Percentiles rank a stretch among this genome's conserved stretches.
Evolutionary conservation across 2,797 vertebrate species (phyloP).

Genomic region (Luscinia megarhynchos): DNA sequence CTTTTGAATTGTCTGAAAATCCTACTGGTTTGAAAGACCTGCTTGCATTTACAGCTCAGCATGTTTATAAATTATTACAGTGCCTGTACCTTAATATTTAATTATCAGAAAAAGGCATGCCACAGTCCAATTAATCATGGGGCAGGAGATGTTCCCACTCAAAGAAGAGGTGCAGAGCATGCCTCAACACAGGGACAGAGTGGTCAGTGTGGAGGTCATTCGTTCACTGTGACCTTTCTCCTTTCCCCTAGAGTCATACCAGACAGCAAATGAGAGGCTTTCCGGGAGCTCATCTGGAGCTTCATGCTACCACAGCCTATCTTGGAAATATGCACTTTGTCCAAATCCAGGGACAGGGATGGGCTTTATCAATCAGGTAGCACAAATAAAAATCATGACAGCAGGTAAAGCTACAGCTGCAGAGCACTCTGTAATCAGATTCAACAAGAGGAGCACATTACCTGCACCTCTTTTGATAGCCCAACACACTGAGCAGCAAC

Average conservation of each 20-base stretch:
- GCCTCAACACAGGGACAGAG: not conserved
- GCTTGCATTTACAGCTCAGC: not conserved
- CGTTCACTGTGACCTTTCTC: not conserved
- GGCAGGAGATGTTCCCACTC: not conserved
- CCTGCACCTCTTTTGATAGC: not conserved
- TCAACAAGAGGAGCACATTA: not conserved
- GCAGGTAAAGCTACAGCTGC: not conserved
- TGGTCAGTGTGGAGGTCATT: rapidly evolving
- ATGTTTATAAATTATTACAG: not conserved
- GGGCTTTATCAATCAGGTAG: not conserved
- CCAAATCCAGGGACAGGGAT: not conserved
- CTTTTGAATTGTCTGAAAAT: not conserved
- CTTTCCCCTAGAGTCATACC: not conserved
- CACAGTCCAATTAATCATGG: not conserved
- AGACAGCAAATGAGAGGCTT: not conserved
- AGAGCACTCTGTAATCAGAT: not conserved
- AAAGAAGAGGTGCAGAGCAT: not conserved
- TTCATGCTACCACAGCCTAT: not conserved
- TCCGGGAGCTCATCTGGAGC: not conserved
- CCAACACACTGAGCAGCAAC: not conserved
- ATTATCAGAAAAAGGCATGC: not conserved
- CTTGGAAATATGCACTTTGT: too few relatives aligned
- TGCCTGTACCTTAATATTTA: not conserved
- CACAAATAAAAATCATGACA: not conserved
- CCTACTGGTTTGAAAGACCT: not conserved